phyloP scores from a whole-genome alignment of 92 coral and sea anemone genomes.

The Porites lobata region DNA sequence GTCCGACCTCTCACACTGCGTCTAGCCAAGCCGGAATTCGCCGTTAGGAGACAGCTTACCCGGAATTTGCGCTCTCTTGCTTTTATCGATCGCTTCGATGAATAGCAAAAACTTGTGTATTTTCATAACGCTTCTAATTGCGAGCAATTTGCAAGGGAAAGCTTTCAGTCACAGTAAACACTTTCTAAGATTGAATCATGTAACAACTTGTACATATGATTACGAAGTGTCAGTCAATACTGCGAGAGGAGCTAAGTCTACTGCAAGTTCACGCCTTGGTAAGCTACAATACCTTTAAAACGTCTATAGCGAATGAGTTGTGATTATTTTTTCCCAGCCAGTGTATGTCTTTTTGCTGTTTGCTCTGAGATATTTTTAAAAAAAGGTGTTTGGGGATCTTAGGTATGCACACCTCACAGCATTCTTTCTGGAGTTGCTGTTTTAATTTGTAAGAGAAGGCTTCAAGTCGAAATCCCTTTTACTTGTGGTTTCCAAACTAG shows the following conservation, averaged over 20 bases:
- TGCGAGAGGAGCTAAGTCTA: slow-evolving; percentile 87
- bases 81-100: background rate
- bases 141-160: background rate
- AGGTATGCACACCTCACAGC: too few relatives aligned
- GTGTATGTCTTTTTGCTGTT: too few relatives aligned
- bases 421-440: too few relatives aligned
- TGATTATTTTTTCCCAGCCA: too few relatives aligned
- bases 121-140: background rate
- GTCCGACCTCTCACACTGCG: too few relatives aligned
- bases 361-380: too few relatives aligned
- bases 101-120: background rate
- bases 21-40: too few relatives aligned
- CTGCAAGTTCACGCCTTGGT: slow-evolving; percentile 77
- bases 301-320: slow-evolving; percentile 11
- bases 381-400: too few relatives aligned
- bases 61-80: background rate
- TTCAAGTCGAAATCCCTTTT: too few relatives aligned
- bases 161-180: background rate
- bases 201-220: slow-evolving; percentile 74
- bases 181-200: background rate
- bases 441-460: too few relatives aligned
- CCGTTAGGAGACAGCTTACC: too few relatives aligned
- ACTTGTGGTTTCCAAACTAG: too few relatives aligned
- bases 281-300: slow-evolving; percentile 31
- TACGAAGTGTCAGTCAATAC: slow-evolving; percentile 88